These are phyloP conservation scores for Onychomys torridus DNA, from an alignment of 2,797 vertebrate species.

Conservation along the genomic window DNA sequence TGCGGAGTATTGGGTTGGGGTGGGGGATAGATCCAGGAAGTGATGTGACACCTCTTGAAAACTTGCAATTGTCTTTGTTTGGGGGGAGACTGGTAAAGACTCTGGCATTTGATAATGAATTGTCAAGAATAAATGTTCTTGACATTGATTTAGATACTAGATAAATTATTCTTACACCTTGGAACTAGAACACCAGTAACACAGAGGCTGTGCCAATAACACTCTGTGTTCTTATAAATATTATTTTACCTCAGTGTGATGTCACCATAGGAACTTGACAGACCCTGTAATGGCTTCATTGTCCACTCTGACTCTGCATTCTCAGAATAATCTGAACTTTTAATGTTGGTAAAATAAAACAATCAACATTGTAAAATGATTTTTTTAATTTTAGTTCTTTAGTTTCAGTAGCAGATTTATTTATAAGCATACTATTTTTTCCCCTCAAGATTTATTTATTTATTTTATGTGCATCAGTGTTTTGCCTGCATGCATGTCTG, in stretches of 20 bases:
- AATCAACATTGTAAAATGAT: not conserved
- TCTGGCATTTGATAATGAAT: not conserved
- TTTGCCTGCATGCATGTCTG: not conserved
- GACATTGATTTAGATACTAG: not conserved
- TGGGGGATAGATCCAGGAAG: not conserved
- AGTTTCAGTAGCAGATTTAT: slow-evolving; percentile 1
- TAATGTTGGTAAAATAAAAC: not conserved
- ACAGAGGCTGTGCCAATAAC: not conserved
- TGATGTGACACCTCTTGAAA: not conserved
- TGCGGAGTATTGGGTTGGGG: not conserved
- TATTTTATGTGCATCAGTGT: not conserved
- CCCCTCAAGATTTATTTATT: not conserved
- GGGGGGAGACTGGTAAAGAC: not conserved
- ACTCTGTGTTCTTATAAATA: not conserved
- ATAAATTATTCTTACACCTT: slow-evolving; percentile 18
- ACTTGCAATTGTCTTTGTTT: slow-evolving; percentile 2
- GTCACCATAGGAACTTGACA: not conserved
- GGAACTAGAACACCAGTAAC: not conserved
- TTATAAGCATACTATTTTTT: not conserved
- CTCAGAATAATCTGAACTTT: slow-evolving; percentile 20
- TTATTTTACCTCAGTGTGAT: not conserved
- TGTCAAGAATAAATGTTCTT: not conserved
- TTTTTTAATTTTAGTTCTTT: slow-evolving; percentile 31
- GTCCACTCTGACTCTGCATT: not conserved
- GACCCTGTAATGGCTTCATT: not conserved